A percentile compares a stretch with the other conserved stretches of the same genome.
These are phyloP conservation scores for Platysternon megacephalum DNA, from an alignment of 2,113 vertebrate genomes.

Conservation along the genomic window DNA sequence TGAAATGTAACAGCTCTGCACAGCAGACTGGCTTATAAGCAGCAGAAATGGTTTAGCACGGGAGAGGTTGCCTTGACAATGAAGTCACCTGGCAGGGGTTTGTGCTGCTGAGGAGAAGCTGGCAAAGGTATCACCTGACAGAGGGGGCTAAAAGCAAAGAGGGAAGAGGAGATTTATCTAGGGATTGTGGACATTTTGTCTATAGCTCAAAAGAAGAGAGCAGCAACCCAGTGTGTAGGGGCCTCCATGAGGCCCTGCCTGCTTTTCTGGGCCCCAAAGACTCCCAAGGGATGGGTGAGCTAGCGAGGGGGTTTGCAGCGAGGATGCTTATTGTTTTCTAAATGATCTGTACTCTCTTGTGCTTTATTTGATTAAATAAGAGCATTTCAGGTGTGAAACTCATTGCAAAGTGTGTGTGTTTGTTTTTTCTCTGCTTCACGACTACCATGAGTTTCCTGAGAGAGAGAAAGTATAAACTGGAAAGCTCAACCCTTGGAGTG, in stretches of 20 bases:
- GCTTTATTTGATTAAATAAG: no score
- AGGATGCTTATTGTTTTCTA: no score
- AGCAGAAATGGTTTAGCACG: background rate
- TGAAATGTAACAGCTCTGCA: background rate
- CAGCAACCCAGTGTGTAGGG: background rate
- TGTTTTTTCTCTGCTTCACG: no score
- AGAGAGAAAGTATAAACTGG: no score
- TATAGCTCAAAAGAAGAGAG: background rate
- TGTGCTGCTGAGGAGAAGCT: background rate
- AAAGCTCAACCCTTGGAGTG: no score
- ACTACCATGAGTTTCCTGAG: no score
- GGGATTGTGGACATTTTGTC: background rate
- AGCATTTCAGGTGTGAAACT: no score
- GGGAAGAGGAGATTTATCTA: background rate
- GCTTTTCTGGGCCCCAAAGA: background rate
- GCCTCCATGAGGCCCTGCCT: background rate
- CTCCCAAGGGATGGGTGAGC: background rate
- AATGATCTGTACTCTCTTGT: no score
- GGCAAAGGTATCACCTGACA: background rate
- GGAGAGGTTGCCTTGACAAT: background rate
- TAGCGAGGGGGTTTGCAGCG: background rate
- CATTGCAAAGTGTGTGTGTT: no score
- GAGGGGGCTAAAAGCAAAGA: background rate
- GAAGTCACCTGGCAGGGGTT: background rate
- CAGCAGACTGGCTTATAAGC: background rate